Evolutionary conservation across 2,113 vertebrate genomes (phyloP).

Genomic region (Heterochromis multidens): DNA sequence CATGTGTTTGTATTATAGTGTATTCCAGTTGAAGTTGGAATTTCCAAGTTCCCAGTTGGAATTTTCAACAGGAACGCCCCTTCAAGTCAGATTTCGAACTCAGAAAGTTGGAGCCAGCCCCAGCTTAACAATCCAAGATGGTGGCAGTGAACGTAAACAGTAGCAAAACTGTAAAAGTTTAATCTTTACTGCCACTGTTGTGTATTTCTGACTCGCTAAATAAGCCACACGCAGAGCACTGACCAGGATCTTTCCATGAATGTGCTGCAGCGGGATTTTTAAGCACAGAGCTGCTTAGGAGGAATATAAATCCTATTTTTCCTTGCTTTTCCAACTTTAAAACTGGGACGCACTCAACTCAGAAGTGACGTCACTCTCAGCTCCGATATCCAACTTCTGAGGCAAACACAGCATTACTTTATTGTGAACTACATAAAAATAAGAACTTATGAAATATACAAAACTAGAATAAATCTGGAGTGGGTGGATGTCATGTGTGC

Average conservation of each 20-base stretch:
- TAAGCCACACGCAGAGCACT: background rate
- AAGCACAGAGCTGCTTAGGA: background rate
- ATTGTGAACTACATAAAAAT: background rate
- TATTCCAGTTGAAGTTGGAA: background rate
- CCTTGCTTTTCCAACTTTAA: background rate
- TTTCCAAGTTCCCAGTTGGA: background rate
- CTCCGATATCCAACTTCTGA: background rate
- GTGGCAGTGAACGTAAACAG: background rate
- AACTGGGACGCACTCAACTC: fast-evolving
- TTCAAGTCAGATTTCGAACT: no score
- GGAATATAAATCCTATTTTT: background rate
- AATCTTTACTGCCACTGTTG: background rate
- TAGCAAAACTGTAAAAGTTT: background rate
- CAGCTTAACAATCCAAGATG: background rate
- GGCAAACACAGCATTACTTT: background rate
- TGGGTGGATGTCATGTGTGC: background rate
- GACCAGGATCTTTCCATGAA: no score
- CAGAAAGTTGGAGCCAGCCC: background rate
- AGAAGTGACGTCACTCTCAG: background rate
- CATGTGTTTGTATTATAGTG: background rate
- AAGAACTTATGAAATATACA: background rate
- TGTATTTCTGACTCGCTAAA: background rate
- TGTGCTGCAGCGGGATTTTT: background rate
- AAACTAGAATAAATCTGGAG: background rate
- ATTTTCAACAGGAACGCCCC: no score